phyloP scores from a whole-genome alignment of 35 echinoderm and acorn worm species.

The Acanthaster planci region DNA sequence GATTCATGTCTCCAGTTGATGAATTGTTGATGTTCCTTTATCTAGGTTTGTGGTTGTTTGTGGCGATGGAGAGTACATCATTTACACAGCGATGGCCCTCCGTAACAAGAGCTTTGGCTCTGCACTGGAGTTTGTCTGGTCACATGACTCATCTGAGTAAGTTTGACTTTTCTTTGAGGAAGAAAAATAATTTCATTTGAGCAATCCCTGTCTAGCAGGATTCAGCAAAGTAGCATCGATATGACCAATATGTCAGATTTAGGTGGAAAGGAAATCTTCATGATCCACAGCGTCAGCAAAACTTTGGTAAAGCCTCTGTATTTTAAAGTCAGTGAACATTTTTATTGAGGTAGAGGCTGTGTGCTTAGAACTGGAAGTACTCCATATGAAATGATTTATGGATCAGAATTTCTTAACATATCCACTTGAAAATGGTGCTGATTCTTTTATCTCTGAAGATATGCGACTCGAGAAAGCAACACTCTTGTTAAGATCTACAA shows the following conservation, averaged over 20 bases:
- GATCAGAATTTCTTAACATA: too few species aligned
- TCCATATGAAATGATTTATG: too few species aligned
- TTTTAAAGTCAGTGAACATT: not conserved
- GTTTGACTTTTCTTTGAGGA: not conserved
- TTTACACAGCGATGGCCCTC: conserved; percentile 98
- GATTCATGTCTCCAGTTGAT: not conserved
- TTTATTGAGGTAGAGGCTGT: too few species aligned
- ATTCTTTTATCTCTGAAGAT: conserved; percentile 45
- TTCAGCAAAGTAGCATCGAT: too few species aligned
- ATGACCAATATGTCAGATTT: too few species aligned
- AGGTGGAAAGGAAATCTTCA: too few species aligned
- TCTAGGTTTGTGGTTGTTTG: conserved; percentile 96
- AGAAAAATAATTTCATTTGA: too few species aligned
- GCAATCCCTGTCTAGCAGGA: not conserved
- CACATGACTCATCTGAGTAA: conserved; percentile 98
- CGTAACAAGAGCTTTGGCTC: conserved; percentile 98
- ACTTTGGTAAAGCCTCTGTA: not conserved
- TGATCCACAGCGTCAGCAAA: too few species aligned
- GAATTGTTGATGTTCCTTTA: conserved; percentile 1
- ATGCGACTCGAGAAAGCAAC: conserved; percentile 88
- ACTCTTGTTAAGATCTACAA: conserved; percentile 89
- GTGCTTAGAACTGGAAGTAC: too few species aligned
- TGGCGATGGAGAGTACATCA: conserved; percentile 99
- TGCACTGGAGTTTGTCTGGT: conserved; percentile 96
- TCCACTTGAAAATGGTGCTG: not conserved